Conservation (phyloP, 2,888 invertebrate species). For the Mycalesis mineus region DNA sequence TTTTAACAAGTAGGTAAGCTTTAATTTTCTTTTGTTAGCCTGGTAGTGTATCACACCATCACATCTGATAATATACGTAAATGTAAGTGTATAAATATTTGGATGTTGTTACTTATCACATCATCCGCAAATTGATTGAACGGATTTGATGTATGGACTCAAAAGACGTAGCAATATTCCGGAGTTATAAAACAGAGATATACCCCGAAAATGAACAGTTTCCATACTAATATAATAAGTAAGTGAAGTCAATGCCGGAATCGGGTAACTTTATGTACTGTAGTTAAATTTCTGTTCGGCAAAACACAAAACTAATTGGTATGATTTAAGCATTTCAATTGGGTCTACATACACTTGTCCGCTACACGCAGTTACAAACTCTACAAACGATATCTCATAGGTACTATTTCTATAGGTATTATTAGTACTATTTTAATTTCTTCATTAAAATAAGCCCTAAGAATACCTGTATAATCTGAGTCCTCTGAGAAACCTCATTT, state of each 20-base stretch:
- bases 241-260: neutral
- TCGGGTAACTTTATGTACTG: too few species aligned
- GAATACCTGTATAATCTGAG: too few species aligned
- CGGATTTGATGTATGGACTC: neutral
- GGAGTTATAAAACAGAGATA: too few species aligned
- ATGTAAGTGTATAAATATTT: neutral
- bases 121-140: too few species aligned
- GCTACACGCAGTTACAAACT: neutral
- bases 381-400: too few species aligned
- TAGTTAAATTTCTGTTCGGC: neutral
- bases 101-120: neutral
- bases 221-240: too few species aligned
- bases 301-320: neutral
- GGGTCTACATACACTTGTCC: conserved; percentile 1
- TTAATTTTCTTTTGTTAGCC: neutral
- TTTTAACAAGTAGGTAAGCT: neutral
- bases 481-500: too few species aligned
- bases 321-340: neutral
- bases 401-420: too few species aligned
- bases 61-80: neutral
- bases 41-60: neutral
- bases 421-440: too few species aligned
- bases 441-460: too few species aligned
- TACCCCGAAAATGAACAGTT: neutral
- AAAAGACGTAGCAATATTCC: too few species aligned